Percentiles rank a stretch among this genome's conserved stretches.
These are phyloP conservation scores for Aleadryas rufinucha DNA, from an alignment of 2,113 vertebrate genomes.

Conservation along the genomic window DNA sequence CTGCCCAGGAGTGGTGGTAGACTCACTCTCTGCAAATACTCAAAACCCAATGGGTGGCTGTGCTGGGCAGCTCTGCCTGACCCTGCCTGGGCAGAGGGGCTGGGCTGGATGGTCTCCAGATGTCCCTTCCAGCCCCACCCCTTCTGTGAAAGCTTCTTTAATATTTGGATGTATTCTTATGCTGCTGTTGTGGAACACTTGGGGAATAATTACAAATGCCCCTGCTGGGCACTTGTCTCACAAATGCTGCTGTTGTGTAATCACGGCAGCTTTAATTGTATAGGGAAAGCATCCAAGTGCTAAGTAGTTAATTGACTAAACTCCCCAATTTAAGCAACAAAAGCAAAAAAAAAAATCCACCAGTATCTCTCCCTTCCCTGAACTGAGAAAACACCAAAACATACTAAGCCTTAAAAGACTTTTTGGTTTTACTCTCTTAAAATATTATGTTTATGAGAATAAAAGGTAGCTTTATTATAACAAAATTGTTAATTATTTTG, in stretches of 20 bases:
- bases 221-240: slow-evolving; percentile 2
- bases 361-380: neutral
- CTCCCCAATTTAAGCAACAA: neutral
- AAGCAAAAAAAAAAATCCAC: neutral
- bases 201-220: slow-evolving; percentile 18
- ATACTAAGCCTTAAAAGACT: neutral
- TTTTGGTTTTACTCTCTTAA: neutral
- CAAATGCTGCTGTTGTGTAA: neutral
- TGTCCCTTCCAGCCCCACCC: neutral
- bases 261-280: neutral
- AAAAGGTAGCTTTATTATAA: neutral
- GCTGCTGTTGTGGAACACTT: neutral
- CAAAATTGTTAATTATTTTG: neutral
- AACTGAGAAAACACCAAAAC: neutral
- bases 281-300: slow-evolving; percentile 6
- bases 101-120: neutral
- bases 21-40: neutral
- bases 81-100: neutral
- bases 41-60: rapidly evolving
- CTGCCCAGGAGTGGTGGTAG: neutral
- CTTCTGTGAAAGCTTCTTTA: neutral
- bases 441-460: neutral
- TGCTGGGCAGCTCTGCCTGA: neutral
- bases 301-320: slow-evolving; percentile 43
- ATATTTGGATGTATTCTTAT: neutral